phyloP scores from a whole-genome alignment of 2,888 invertebrate genomes.

The Eupithecia insigniata region DNA sequence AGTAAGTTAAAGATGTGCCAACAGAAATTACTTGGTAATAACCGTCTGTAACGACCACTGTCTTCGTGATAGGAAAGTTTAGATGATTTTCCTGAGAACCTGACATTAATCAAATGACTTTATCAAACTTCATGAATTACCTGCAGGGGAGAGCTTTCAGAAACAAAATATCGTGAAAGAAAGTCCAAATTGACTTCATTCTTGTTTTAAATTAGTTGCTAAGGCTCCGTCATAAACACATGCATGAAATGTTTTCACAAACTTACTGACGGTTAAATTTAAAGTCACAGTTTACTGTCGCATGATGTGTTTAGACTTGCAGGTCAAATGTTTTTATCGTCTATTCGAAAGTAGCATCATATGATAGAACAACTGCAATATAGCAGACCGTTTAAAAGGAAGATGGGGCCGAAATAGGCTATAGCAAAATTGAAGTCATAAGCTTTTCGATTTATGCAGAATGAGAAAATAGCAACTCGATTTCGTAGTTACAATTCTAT shows the following conservation, averaged over 20 bases:
- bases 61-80: conserved; percentile 45
- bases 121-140: conserved; percentile 53
- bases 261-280: neutral
- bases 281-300: neutral
- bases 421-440: conserved; percentile 50
- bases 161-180: conserved; percentile 53
- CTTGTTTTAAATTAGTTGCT: conserved; percentile 49
- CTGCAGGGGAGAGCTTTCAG: conserved; percentile 50
- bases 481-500: conserved; percentile 54
- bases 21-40: conserved; percentile 34
- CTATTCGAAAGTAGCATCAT: conserved; percentile 26
- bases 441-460: conserved; percentile 58
- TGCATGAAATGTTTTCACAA: conserved; percentile 28
- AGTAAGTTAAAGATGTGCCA: conserved; percentile 14
- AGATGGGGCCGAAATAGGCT: conserved; percentile 45
- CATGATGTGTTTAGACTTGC: neutral
- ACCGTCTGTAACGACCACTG: conserved; percentile 39
- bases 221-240: conserved; percentile 36
- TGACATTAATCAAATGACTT: conserved; percentile 55
- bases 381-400: conserved; percentile 38
- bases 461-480: conserved; percentile 57
- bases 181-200: conserved; percentile 49
- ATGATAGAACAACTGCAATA: conserved; percentile 39
- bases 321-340: neutral
- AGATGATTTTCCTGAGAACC: conserved; percentile 44